Conservation (phyloP, 2,888 invertebrate genomes). For the Nymphalis polychloros region DNA sequence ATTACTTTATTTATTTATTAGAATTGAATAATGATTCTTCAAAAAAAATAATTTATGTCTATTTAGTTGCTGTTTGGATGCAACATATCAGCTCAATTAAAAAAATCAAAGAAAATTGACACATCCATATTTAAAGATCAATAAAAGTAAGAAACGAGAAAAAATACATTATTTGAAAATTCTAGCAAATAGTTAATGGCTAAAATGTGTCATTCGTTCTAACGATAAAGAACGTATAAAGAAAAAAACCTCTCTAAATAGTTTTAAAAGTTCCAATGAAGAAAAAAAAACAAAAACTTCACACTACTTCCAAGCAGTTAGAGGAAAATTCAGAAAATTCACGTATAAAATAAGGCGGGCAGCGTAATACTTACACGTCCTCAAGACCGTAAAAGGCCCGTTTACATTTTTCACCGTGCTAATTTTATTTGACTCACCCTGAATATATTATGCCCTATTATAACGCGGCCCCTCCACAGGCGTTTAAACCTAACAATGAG, state of each 20-base stretch:
- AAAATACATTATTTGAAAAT: no score
- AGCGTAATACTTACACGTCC: slow-evolving; percentile 74
- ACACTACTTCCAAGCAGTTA: slow-evolving; percentile 35
- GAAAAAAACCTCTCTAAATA: neutral
- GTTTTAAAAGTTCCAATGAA: slow-evolving; percentile 29
- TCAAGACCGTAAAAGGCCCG: slow-evolving; percentile 72
- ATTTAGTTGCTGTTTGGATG: no score
- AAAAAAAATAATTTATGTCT: no score
- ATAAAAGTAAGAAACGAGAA: no score
- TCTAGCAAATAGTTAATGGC: neutral
- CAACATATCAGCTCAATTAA: no score
- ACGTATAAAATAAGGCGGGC: slow-evolving; percentile 54
- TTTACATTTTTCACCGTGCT: slow-evolving; percentile 81
- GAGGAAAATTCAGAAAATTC: slow-evolving; percentile 43
- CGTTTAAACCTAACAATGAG: slow-evolving; percentile 76
- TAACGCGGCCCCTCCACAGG: slow-evolving; percentile 67
- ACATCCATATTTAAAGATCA: no score
- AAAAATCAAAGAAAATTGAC: no score
- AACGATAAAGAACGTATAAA: no score
- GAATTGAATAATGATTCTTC: neutral
- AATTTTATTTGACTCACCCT: slow-evolving; percentile 81
- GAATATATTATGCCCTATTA: slow-evolving; percentile 81
- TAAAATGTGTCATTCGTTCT: neutral
- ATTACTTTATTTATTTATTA: neutral
- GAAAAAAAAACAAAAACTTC: slow-evolving; percentile 23